Conservation (phyloP, 1,140 invertebrate genomes). For the Aphaenogaster rudis region DNA sequence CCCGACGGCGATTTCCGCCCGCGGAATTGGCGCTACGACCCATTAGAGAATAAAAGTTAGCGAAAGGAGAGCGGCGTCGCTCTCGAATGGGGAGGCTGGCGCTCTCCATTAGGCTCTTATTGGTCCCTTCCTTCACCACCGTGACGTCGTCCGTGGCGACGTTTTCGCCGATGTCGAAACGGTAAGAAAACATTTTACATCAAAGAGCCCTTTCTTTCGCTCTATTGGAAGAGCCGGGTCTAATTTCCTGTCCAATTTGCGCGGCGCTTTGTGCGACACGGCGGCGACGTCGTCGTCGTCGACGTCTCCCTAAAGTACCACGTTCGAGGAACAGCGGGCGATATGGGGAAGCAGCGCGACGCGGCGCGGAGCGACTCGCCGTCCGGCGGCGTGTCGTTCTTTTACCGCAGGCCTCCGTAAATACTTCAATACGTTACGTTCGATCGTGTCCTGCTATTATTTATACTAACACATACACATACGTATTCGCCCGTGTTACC, state of each 20-base stretch:
- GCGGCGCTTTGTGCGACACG: not conserved
- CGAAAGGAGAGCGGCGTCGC: not conserved
- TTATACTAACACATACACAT: slow-evolving; percentile 32
- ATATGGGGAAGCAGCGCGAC: not conserved
- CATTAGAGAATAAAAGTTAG: slow-evolving; percentile 10
- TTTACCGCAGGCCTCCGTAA: slow-evolving; percentile 45
- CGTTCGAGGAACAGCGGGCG: not conserved
- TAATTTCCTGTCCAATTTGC: slow-evolving; percentile 56
- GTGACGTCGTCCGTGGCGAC: not conserved
- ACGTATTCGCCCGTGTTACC: not conserved
- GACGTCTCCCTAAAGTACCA: not conserved
- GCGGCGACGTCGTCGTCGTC: not conserved
- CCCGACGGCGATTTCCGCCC: not conserved
- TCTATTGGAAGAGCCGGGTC: slow-evolving; percentile 29
- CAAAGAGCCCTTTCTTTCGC: slow-evolving; percentile 44
- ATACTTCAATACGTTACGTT: slow-evolving; percentile 56
- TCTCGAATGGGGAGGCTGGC: not conserved
- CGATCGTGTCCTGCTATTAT: slow-evolving; percentile 46
- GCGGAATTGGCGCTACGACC: not conserved
- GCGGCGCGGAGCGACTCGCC: not conserved
- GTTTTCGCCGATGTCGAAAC: slow-evolving; percentile 37
- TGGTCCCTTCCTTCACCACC: not conserved
- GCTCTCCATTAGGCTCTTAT: slow-evolving; percentile 5
- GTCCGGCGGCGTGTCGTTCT: slow-evolving; percentile 13
- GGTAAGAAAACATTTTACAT: slow-evolving; percentile 36